Evolutionary conservation across 2,797 vertebrate species (phyloP).

Genomic region (Benthosema pterotum): DNA sequence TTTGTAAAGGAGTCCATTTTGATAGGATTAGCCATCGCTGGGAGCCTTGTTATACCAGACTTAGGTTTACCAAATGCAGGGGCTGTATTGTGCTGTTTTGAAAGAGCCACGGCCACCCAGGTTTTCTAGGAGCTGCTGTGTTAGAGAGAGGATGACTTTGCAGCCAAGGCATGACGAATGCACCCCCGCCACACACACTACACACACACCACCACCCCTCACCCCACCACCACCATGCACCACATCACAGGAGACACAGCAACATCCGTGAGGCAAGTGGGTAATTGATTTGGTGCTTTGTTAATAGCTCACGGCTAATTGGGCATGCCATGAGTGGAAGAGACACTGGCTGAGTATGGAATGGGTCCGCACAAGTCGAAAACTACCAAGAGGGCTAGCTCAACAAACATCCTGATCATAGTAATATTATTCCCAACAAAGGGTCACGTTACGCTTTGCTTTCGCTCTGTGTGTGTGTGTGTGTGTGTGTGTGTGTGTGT

Average conservation of each 20-base stretch:
- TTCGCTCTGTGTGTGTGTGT: slow-evolving; percentile 6
- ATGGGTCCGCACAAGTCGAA: slow-evolving; percentile 25
- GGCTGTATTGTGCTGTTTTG: slow-evolving; percentile 75
- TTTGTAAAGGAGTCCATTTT: slow-evolving; percentile 81
- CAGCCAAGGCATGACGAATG: slow-evolving; percentile 70
- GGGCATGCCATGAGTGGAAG: slow-evolving; percentile 47
- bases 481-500: no score
- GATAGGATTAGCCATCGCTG: slow-evolving; percentile 81
- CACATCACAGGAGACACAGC: slow-evolving; percentile 55
- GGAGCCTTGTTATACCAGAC: slow-evolving; percentile 78
- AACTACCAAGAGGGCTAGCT: slow-evolving; percentile 12
- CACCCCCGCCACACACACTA: slow-evolving; percentile 53
- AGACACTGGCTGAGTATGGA: slow-evolving; percentile 44
- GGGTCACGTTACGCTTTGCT: background rate
- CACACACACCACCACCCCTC: background rate
- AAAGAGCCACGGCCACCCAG: slow-evolving; percentile 81
- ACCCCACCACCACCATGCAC: background rate
- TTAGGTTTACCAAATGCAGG: slow-evolving; percentile 78
- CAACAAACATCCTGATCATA: background rate
- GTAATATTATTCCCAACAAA: no score
- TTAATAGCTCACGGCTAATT: slow-evolving; percentile 70
- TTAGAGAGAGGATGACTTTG: slow-evolving; percentile 61
- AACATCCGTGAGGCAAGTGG: slow-evolving; percentile 72
- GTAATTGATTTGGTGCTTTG: slow-evolving; percentile 74
- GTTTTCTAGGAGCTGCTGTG: slow-evolving; percentile 65